Percentiles rank a stretch among this genome's conserved stretches.
Evolutionary conservation across 2,797 vertebrate species (phyloP).

Genomic region (Acanthiza pusilla): DNA sequence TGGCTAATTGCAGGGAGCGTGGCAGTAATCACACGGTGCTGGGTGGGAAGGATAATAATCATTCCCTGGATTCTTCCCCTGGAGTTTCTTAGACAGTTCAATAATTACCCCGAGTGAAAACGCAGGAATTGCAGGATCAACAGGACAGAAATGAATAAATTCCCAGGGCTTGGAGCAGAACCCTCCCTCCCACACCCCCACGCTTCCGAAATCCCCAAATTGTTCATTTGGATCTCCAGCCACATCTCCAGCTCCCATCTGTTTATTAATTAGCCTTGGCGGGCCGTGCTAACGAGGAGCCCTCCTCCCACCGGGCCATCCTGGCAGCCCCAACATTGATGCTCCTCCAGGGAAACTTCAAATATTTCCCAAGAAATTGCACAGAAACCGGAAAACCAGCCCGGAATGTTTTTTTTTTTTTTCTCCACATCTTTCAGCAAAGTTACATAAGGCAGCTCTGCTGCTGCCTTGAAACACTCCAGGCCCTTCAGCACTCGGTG

Average conservation of each 20-base stretch:
- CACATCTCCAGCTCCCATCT: neutral
- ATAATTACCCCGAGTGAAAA: neutral
- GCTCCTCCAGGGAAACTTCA: neutral
- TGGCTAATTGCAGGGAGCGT: neutral
- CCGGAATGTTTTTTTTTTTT: fast-evolving
- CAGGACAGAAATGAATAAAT: neutral
- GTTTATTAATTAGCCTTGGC: neutral
- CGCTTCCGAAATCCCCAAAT: neutral
- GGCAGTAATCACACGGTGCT: neutral
- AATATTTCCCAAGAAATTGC: neutral
- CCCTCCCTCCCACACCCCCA: neutral
- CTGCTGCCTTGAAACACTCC: neutral
- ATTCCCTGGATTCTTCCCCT: neutral
- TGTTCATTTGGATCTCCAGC: neutral
- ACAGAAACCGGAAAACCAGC: neutral
- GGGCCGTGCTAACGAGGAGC: neutral
- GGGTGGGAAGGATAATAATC: neutral
- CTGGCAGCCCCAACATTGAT: neutral
- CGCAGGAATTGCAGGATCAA: neutral
- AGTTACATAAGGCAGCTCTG: neutral
- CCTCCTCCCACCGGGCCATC: neutral
- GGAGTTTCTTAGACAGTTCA: neutral
- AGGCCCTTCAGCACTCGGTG: neutral
- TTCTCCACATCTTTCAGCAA: neutral
- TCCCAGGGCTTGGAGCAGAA: neutral